These are phyloP conservation scores for Bucorvus abyssinicus DNA, from an alignment of 2,797 vertebrate genomes.

Conservation along the genomic window DNA sequence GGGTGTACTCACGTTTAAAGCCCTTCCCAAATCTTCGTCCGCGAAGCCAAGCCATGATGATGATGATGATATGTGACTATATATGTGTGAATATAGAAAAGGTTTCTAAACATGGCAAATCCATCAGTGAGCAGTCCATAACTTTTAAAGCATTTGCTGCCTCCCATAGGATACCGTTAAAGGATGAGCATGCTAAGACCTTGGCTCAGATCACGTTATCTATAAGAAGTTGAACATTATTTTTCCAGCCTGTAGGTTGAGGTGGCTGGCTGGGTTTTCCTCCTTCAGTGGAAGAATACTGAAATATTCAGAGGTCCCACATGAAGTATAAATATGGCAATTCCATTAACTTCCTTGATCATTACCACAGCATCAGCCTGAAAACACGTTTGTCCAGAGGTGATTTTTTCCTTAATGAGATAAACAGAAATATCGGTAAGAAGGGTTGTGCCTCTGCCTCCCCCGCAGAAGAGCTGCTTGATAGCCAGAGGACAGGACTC, in stretches of 20 bases:
- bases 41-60: too few relatives aligned
- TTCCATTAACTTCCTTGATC: neutral
- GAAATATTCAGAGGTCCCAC: neutral
- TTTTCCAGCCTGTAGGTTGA: conserved; percentile 54
- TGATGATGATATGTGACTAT: neutral
- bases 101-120: neutral
- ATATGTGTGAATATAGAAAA: neutral
- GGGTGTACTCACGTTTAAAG: too few relatives aligned
- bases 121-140: neutral
- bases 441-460: neutral
- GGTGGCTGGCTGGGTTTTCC: conserved; percentile 8
- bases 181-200: neutral
- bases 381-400: neutral
- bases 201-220: conserved; percentile 25
- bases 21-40: too few relatives aligned
- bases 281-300: conserved; percentile 35
- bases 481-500: neutral
- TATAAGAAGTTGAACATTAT: conserved; percentile 42
- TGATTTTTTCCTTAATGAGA: neutral
- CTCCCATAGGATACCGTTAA: neutral
- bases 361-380: neutral
- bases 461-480: neutral
- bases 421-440: neutral
- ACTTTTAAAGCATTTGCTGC: neutral
- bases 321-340: neutral